Evolutionary conservation across 2,888 invertebrate genomes (phyloP).

Genomic region (Metallyticus violacea): DNA sequence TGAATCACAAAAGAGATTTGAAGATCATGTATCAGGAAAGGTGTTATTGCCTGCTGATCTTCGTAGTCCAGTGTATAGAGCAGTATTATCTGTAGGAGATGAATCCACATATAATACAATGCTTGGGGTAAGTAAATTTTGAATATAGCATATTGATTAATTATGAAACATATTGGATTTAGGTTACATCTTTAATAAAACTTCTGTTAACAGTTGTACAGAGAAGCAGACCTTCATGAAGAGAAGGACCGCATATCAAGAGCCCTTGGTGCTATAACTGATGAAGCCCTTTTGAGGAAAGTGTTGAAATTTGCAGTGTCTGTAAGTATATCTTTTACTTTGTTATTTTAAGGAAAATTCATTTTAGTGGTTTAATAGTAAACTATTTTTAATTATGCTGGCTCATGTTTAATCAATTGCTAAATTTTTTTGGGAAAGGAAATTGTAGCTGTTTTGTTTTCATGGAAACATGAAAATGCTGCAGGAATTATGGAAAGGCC

Average conservation of each 20-base stretch:
- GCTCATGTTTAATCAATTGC: no score
- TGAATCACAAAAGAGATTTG: slow-evolving; percentile 70
- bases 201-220: slow-evolving; percentile 56
- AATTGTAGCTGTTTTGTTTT: no score
- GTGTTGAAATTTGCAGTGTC: slow-evolving; percentile 81
- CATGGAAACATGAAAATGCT: no score
- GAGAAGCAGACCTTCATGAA: slow-evolving; percentile 84
- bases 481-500: no score
- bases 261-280: slow-evolving; percentile 76
- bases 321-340: slow-evolving; percentile 56
- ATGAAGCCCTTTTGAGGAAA: slow-evolving; percentile 65
- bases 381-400: no score
- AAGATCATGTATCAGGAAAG: slow-evolving; percentile 60
- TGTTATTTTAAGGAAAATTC: no score
- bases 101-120: slow-evolving; percentile 70
- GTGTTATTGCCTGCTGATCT: slow-evolving; percentile 76
- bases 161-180: not conserved
- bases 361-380: not conserved
- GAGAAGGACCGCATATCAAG: slow-evolving; percentile 89
- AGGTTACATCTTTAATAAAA: not conserved
- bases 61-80: slow-evolving; percentile 81
- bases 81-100: slow-evolving; percentile 71
- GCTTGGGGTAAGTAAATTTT: slow-evolving; percentile 53
- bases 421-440: no score
- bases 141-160: not conserved